phyloP scores from a whole-genome alignment of 2,888 invertebrate genomes.

The Brenthis daphne region DNA sequence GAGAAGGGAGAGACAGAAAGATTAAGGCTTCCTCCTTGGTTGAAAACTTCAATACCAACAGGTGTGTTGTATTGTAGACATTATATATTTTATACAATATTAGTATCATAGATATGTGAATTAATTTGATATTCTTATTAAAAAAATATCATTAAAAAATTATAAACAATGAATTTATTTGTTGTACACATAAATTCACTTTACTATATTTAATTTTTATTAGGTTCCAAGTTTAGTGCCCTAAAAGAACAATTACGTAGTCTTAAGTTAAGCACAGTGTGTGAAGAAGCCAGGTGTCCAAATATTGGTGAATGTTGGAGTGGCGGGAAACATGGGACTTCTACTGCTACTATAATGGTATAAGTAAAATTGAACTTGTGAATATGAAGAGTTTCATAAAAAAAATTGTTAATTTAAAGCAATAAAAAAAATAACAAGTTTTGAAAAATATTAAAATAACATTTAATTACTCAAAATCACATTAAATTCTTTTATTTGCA shows the following conservation, averaged over 20 bases:
- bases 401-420: too few species aligned
- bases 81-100: background rate
- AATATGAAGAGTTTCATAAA: background rate
- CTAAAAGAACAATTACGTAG: constrained; percentile 92
- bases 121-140: too few species aligned
- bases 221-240: constrained; percentile 88
- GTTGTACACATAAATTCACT: background rate
- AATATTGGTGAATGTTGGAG: constrained; percentile 99
- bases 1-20: constrained; percentile 90
- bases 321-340: constrained; percentile 94
- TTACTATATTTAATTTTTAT: constrained; percentile 12
- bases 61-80: constrained; percentile 67
- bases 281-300: constrained; percentile 98
- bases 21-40: constrained; percentile 95
- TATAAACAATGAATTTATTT: too few species aligned
- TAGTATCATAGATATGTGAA: too few species aligned
- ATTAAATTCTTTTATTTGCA: too few species aligned
- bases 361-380: background rate
- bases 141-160: background rate
- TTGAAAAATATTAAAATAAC: too few species aligned
- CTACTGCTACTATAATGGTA: constrained; percentile 99
- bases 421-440: too few species aligned
- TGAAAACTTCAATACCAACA: constrained; percentile 96
- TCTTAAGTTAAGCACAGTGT: constrained; percentile 96
- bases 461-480: too few species aligned